phyloP scores from a whole-genome alignment of 2,113 vertebrate species.

The Otolemur garnettii region DNA sequence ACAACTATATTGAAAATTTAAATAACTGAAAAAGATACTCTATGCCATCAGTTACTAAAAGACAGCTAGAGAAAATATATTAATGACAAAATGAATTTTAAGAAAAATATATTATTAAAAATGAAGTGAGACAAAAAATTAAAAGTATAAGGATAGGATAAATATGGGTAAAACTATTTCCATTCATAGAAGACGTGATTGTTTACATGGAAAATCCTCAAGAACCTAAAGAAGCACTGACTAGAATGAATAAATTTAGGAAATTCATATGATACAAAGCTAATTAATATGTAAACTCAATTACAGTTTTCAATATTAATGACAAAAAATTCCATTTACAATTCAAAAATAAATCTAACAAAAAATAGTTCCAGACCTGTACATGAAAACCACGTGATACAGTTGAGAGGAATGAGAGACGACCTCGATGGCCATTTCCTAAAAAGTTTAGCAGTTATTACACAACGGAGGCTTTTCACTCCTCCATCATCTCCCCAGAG shows the following conservation, averaged over 20 bases:
- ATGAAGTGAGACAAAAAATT: background rate
- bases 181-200: background rate
- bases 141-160: background rate
- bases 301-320: constrained; percentile 5
- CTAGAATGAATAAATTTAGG: background rate
- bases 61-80: background rate
- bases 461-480: background rate
- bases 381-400: background rate
- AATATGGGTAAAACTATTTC: background rate
- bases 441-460: background rate
- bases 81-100: background rate
- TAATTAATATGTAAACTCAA: background rate
- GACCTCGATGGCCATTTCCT: background rate
- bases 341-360: background rate
- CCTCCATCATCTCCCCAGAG: background rate
- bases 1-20: background rate
- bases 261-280: background rate
- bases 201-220: background rate
- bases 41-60: background rate
- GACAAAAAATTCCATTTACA: background rate
- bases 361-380: background rate
- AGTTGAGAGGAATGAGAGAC: background rate
- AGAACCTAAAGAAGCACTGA: background rate
- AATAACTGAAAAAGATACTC: background rate
- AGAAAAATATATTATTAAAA: background rate